Evolutionary conservation across 2,888 invertebrate species (phyloP), one percentile per base, ranked within the genome.

Genomic region (Orthosia cruda): DNA sequence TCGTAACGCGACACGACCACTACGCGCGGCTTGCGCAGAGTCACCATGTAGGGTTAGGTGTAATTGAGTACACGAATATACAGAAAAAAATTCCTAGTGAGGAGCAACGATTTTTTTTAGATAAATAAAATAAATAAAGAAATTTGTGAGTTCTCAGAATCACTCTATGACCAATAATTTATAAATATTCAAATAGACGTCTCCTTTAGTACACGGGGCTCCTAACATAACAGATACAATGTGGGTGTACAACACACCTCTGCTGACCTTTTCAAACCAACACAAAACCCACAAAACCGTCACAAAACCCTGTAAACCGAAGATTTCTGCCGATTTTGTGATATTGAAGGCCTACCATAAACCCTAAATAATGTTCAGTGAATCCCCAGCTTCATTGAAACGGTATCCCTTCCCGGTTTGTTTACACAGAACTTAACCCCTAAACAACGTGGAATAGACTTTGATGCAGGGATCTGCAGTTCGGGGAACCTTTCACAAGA

Each of bases 281-380:
- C 65, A 26, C 26, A 66, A 65, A 13, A n/a, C 23, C 9, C n/a
- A n/a, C n/a, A n/a, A n/a, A n/a, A 45, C 12, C 26, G 1, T 20
- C 23, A 52, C 62, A 70, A 77, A 40, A 32, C 3, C 15, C 18
- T 32, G 47, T 68, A 4, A 58, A 62, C 26, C 40, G 18, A 26
- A 78, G 3, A 57, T 71, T 81, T 71, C 54, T 72, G 50, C 55
- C n/a, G 58, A 80, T 58, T 55, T 18, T n/a, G 57, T 58, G 52
- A 52, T 63, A 54, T 69, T 20, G 54, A 69, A 66, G 18, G 26
- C 45, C 32, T 49, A 49, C 66, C n/a, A 18, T 68, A 65, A 71
- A 81, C 72, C 68, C 58, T 69, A 61, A 73, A 81, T 67, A 61
- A 77, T 81, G 66, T 83, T 83, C 52, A 55, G 16, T 73, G 69